These are phyloP conservation scores for Saimiri boliviensis DNA, from an alignment of 2,113 vertebrate species.

Conservation along the genomic window DNA sequence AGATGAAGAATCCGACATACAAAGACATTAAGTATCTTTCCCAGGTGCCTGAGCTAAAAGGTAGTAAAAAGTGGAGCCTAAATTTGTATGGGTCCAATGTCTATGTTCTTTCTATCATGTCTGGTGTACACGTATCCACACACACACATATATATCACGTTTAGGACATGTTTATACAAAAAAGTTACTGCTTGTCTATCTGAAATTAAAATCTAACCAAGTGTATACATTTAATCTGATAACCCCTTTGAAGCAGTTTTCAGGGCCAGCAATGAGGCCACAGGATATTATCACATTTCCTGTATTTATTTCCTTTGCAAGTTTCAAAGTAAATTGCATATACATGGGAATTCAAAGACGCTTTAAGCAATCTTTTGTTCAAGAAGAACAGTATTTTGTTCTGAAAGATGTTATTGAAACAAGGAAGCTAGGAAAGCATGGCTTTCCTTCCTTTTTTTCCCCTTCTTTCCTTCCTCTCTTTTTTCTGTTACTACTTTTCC, in stretches of 20 bases:
- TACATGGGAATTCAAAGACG: too few relatives aligned
- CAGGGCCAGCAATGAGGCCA: not conserved
- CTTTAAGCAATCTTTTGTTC: too few relatives aligned
- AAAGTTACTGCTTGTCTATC: too few relatives aligned
- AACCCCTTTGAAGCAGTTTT: not conserved
- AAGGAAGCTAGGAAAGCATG: too few relatives aligned
- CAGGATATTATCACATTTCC: not conserved
- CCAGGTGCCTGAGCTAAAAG: not conserved
- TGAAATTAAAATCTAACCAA: too few relatives aligned
- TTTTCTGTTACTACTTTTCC: too few relatives aligned
- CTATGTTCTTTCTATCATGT: not conserved
- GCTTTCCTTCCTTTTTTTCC: too few relatives aligned
- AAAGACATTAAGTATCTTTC: not conserved
- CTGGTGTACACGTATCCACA: not conserved
- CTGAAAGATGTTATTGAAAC: too few relatives aligned
- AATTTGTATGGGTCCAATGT: not conserved
- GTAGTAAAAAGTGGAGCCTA: not conserved
- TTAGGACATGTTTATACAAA: too few relatives aligned
- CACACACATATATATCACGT: too few relatives aligned
- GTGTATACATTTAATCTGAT: not conserved
- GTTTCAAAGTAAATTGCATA: not conserved
- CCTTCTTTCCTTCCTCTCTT: too few relatives aligned
- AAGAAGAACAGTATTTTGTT: too few relatives aligned
- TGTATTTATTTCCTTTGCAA: not conserved
- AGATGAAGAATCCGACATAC: not conserved